Evolutionary conservation across 2,888 invertebrate genomes (phyloP).

Genomic region (Schizaphis graminum): DNA sequence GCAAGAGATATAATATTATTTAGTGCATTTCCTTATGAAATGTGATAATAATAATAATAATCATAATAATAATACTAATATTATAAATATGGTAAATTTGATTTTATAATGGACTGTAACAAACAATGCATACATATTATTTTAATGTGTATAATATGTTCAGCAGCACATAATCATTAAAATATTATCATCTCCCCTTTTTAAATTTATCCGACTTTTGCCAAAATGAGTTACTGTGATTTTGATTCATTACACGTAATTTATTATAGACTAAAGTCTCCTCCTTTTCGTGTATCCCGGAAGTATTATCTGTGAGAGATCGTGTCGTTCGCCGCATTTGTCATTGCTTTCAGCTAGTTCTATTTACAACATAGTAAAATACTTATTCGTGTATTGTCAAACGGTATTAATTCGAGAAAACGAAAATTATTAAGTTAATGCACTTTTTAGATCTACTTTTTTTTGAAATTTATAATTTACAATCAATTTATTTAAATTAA

Average conservation of each 20-base stretch:
- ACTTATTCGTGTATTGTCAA: neutral
- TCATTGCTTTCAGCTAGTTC: neutral
- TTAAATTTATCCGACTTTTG: neutral
- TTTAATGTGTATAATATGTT: neutral
- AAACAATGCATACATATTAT: neutral
- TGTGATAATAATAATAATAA: slow-evolving; percentile 5
- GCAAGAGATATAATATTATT: neutral
- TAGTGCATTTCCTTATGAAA: neutral
- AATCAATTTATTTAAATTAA: neutral
- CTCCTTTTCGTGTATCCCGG: neutral
- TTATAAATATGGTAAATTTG: neutral
- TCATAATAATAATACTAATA: neutral
- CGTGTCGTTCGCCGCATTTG: neutral
- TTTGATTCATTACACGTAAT: slow-evolving; percentile 8
- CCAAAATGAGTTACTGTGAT: neutral
- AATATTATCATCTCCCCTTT: neutral
- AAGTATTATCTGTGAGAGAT: slow-evolving; percentile 32
- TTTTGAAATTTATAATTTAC: neutral
- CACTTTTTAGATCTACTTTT: neutral
- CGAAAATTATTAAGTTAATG: neutral
- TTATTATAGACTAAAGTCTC: slow-evolving; percentile 26
- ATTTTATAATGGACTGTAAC: slow-evolving; percentile 11
- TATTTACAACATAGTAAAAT: neutral
- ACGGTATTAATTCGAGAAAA: neutral
- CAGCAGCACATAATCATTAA: slow-evolving; percentile 5